Evolutionary conservation across 2,888 invertebrate species (phyloP).

Genomic region (Geotrupes spiniger): DNA sequence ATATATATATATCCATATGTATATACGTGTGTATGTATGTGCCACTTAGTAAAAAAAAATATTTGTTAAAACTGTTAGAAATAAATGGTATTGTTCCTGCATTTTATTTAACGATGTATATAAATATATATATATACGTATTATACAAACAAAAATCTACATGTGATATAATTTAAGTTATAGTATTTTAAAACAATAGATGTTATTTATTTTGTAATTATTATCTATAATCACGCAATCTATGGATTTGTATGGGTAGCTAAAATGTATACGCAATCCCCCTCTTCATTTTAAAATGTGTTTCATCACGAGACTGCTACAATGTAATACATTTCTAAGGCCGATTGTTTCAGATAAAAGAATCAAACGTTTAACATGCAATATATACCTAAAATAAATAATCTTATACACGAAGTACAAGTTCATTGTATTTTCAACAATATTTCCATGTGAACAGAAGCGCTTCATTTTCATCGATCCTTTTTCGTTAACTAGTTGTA

Average conservation of each 20-base stretch:
- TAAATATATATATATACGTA: slow-evolving; percentile 6
- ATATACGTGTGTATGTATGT: not conserved
- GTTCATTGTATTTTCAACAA: slow-evolving; percentile 8
- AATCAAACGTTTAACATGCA: slow-evolving; percentile 34
- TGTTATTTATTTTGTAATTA: slow-evolving; percentile 33
- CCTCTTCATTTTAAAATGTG: slow-evolving; percentile 30
- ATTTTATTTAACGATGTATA: slow-evolving; percentile 12
- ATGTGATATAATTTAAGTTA: slow-evolving; percentile 46
- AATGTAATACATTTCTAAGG: slow-evolving; percentile 32
- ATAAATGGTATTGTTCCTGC: slow-evolving; percentile 36
- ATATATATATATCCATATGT: slow-evolving; percentile 16
- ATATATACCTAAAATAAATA: slow-evolving; percentile 33
- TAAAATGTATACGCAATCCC: slow-evolving; percentile 32
- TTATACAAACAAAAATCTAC: slow-evolving; percentile 29
- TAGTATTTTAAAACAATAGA: slow-evolving; percentile 33
- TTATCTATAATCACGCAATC: slow-evolving; percentile 33
- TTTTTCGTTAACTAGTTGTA: not conserved
- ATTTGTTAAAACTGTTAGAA: slow-evolving; percentile 11
- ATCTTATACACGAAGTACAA: slow-evolving; percentile 24
- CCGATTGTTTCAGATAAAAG: slow-evolving; percentile 36
- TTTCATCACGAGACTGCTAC: slow-evolving; percentile 31
- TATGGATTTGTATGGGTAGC: slow-evolving; percentile 34
- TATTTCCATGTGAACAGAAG: too few species aligned
- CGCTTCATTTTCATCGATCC: not conserved
- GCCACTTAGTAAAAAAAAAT: too few species aligned